These are phyloP conservation scores for Nothoprocta pentlandii DNA, from an alignment of 2,113 vertebrate genomes.

Conservation along the genomic window DNA sequence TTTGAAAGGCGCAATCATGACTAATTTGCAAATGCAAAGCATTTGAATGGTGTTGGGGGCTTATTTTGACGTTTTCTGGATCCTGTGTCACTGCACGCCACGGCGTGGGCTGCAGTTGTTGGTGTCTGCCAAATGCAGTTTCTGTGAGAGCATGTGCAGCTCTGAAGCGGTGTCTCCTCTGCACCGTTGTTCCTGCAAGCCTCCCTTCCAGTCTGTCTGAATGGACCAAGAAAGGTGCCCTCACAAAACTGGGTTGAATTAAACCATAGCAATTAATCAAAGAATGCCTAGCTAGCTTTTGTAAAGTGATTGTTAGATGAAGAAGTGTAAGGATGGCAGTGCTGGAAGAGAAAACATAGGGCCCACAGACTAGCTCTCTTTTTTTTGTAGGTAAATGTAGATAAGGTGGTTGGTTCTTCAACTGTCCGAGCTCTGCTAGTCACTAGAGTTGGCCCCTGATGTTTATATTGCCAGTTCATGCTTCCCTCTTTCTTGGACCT, in stretches of 20 bases:
- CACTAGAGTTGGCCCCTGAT: neutral
- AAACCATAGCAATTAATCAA: neutral
- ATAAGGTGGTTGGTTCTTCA: neutral
- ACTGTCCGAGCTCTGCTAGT: neutral
- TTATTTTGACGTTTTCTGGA: neutral
- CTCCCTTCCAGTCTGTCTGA: neutral
- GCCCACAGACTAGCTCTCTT: neutral
- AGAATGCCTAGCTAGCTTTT: neutral
- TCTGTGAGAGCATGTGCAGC: neutral
- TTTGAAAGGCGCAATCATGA: slow-evolving; percentile 47
- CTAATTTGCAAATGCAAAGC: slow-evolving; percentile 22
- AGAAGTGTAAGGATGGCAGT: neutral
- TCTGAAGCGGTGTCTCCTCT: neutral
- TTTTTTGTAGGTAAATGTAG: neutral
- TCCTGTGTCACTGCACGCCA: neutral
- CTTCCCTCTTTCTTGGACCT: neutral
- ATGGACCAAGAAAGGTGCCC: neutral
- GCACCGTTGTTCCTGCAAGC: neutral
- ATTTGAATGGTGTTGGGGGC: neutral
- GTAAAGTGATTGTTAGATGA: neutral
- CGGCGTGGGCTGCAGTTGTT: neutral
- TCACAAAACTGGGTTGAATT: neutral
- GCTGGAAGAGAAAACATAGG: fast-evolving
- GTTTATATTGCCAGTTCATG: neutral
- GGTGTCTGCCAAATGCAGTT: neutral